Conservation (phyloP, 2,113 vertebrate species). For the Jaculus jaculus region DNA sequence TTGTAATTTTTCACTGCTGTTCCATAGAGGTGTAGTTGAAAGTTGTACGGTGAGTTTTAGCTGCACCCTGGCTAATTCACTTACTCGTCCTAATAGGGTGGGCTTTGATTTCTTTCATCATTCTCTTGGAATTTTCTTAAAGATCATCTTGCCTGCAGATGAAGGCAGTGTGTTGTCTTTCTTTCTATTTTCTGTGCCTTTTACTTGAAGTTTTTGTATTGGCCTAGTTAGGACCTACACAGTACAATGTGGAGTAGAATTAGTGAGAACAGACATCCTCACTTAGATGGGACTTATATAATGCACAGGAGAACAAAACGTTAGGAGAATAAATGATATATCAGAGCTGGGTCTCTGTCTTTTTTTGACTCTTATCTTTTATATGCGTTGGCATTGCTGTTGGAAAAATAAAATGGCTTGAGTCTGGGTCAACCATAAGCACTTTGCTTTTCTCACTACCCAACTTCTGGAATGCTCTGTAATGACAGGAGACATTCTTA, state of each 20-base stretch:
- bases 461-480: neutral
- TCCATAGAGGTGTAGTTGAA: slow-evolving; percentile 18
- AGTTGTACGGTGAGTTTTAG: neutral
- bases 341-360: neutral
- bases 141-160: neutral
- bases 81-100: neutral
- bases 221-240: neutral
- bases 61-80: neutral
- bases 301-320: neutral
- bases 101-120: neutral
- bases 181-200: neutral
- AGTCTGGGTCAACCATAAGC: neutral
- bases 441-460: neutral
- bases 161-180: neutral
- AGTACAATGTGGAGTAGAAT: neutral
- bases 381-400: neutral
- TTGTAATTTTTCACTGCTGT: neutral
- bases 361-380: neutral
- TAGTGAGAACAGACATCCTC: neutral
- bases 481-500: neutral
- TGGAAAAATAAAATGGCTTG: neutral
- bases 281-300: neutral
- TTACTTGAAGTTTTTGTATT: neutral
- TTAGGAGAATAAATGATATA: neutral
- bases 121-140: slow-evolving; percentile 28